Percentiles rank a stretch among this genome's conserved stretches.
These are phyloP conservation scores for Cosmia trapezina DNA, from an alignment of 2,888 invertebrate species.

Conservation along the genomic window DNA sequence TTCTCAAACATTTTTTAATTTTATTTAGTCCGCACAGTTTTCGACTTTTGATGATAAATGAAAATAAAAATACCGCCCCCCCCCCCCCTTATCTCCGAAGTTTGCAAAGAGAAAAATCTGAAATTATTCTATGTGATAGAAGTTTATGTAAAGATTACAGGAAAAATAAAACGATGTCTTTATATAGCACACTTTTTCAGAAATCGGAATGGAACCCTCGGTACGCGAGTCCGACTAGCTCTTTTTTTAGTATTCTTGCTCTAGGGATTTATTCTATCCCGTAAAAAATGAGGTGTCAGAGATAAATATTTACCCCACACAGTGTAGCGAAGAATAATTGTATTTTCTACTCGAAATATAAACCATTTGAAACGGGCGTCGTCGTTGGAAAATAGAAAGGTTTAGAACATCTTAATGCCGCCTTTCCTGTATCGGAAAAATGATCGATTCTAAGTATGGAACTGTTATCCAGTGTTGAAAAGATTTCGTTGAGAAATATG, in stretches of 20 bases:
- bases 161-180: too few relatives aligned
- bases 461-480: constrained; percentile 65
- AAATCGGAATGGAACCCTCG: too few relatives aligned
- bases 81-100: too few relatives aligned
- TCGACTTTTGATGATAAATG: too few relatives aligned
- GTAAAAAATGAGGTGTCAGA: constrained; percentile 27
- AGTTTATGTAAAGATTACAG: too few relatives aligned
- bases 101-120: too few relatives aligned
- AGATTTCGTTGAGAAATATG: constrained; percentile 63
- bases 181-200: too few relatives aligned
- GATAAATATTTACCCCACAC: constrained; percentile 39
- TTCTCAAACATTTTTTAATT: too few relatives aligned
- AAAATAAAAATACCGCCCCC: too few relatives aligned
- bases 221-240: too few relatives aligned
- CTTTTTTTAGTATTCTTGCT: constrained; percentile 9
- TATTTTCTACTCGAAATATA: constrained; percentile 62
- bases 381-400: constrained; percentile 58
- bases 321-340: constrained; percentile 54
- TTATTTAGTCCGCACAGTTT: too few relatives aligned
- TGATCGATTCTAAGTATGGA: constrained; percentile 63
- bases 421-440: constrained; percentile 59
- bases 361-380: constrained; percentile 49
- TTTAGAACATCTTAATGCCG: constrained; percentile 65
- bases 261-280: constrained; percentile 29
- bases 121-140: too few relatives aligned